These are phyloP conservation scores for Thryonomys swinderianus DNA, from an alignment of 2,113 vertebrate species.

Conservation along the genomic window DNA sequence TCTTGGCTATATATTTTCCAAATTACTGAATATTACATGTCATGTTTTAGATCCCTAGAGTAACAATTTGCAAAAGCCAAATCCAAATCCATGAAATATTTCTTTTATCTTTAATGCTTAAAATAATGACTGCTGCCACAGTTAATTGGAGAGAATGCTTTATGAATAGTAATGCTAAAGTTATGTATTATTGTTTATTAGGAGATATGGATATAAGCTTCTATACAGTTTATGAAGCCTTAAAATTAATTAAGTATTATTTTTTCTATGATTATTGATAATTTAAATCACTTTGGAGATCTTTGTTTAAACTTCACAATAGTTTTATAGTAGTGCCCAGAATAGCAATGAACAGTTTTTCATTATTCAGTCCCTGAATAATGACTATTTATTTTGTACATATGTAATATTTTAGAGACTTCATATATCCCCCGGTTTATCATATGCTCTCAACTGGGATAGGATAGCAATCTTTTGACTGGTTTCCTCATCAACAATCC, in stretches of 20 bases:
- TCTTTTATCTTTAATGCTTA: neutral
- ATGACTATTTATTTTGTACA: neutral
- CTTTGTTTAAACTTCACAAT: neutral
- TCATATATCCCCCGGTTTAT: neutral
- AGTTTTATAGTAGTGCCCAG: neutral
- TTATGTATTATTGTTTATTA: neutral
- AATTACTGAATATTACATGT: conserved; percentile 20
- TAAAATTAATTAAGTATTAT: neutral
- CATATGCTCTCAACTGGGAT: neutral
- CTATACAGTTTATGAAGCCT: neutral
- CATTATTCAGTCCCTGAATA: neutral
- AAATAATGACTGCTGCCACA: neutral
- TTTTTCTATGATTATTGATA: neutral
- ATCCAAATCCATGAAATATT: neutral
- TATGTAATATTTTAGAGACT: neutral
- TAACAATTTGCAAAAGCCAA: neutral
- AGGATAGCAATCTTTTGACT: neutral
- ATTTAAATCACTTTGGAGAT: neutral
- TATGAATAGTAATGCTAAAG: neutral
- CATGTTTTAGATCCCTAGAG: neutral
- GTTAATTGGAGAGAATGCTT: neutral
- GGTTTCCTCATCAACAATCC: neutral
- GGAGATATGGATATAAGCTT: neutral
- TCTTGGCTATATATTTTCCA: conserved; percentile 15
- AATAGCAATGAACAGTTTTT: neutral